These are phyloP conservation scores for Scaeva pyrastri DNA, from an alignment of 2,888 invertebrate species.

Conservation along the genomic window DNA sequence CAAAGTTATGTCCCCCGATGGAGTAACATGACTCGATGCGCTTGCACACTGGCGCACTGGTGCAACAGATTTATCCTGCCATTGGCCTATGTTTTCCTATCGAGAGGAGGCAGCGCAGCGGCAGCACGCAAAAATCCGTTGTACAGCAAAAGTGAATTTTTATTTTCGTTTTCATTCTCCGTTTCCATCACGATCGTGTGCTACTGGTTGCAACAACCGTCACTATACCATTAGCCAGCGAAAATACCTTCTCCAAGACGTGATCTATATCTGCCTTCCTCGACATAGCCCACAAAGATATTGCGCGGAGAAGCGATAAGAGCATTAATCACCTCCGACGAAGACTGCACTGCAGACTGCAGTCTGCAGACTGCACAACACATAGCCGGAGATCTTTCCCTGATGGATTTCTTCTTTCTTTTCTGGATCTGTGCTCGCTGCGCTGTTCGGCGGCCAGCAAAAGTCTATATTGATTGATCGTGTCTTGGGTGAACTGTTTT, in stretches of 20 bases:
- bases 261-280: conserved; percentile 68
- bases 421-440: conserved; percentile 30
- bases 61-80: conserved; percentile 47
- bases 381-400: conserved; percentile 38
- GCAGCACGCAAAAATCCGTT: conserved; percentile 59
- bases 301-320: conserved; percentile 15
- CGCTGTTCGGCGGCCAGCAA: conserved; percentile 17
- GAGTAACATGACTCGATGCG: conserved; percentile 45
- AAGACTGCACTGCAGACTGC: conserved; percentile 42
- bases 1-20: conserved; percentile 46
- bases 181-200: conserved; percentile 65
- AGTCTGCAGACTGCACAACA: neutral
- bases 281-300: conserved; percentile 54
- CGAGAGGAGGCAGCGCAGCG: neutral
- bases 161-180: conserved; percentile 61
- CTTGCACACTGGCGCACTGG: conserved; percentile 57
- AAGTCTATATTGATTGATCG: conserved; percentile 68
- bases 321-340: conserved; percentile 71
- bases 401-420: conserved; percentile 47
- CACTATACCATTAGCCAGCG: neutral
- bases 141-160: conserved; percentile 63
- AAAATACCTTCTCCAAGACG: conserved; percentile 61
- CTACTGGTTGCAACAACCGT: conserved; percentile 50
- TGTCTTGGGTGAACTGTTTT: conserved; percentile 64
- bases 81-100: neutral